Conservation (phyloP, 2,113 vertebrate genomes). For the Salminus brasiliensis region DNA sequence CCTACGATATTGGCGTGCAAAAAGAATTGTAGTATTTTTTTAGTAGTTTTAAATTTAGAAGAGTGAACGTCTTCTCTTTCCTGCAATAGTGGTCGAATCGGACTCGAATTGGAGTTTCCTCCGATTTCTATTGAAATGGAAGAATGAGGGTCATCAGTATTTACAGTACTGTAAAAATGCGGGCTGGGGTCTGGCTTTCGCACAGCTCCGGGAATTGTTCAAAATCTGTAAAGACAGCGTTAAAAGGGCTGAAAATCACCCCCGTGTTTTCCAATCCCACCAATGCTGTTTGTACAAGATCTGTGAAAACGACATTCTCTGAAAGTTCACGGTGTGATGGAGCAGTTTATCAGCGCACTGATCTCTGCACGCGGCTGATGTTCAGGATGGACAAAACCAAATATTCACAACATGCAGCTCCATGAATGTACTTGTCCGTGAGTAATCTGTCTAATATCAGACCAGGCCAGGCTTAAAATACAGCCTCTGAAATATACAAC, state of each 20-base stretch:
- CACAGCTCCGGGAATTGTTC: conserved; percentile 51
- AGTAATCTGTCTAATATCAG: no score
- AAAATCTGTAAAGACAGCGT: conserved; percentile 11
- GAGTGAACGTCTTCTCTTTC: conserved; percentile 1
- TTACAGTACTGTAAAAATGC: conserved; percentile 40
- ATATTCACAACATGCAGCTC: background rate
- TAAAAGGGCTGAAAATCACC: conserved; percentile 18
- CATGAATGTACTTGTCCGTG: no score
- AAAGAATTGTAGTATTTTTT: no score
- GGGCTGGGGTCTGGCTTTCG: conserved; percentile 2
- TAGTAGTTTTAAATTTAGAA: background rate
- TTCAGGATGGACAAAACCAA: background rate
- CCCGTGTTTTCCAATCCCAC: background rate
- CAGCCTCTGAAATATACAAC: no score
- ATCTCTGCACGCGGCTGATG: background rate
- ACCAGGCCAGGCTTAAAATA: no score
- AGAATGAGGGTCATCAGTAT: conserved; percentile 46
- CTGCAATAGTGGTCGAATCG: conserved; percentile 36
- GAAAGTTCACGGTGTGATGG: background rate
- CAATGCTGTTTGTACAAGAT: background rate
- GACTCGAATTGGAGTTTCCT: conserved; percentile 27
- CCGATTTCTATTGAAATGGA: conserved; percentile 39
- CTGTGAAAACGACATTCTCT: background rate
- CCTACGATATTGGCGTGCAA: no score
- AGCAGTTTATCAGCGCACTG: background rate